A percentile compares a stretch with the other conserved stretches of the same genome.
Conservation (phyloP, 2,888 invertebrate genomes). For the Melangyna quadrimaculata region DNA sequence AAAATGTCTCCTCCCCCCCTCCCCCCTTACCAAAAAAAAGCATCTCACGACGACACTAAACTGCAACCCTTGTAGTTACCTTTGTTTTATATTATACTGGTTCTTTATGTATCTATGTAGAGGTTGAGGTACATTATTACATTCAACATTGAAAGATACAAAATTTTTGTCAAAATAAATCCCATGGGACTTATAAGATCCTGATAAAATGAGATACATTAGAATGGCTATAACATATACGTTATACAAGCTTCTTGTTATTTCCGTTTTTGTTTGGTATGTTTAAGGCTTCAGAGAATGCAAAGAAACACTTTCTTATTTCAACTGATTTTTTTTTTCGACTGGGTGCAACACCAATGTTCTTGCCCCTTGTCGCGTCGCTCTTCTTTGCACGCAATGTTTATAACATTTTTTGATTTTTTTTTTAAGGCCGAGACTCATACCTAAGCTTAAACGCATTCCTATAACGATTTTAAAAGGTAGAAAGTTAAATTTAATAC, state of each 20-base stretch:
- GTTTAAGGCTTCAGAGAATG: not conserved
- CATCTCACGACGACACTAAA: constrained; percentile 58
- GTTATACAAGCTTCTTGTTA: not conserved
- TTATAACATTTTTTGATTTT: constrained; percentile 40
- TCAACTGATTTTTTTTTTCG: not conserved
- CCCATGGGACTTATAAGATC: constrained; percentile 63
- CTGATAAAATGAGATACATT: constrained; percentile 64
- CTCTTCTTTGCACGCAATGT: not conserved
- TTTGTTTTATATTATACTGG: not conserved
- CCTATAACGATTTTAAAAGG: not conserved
- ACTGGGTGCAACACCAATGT: constrained; percentile 4
- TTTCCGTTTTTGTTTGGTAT: not conserved
- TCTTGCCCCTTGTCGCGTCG: not conserved
- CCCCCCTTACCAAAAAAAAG: too few species aligned
- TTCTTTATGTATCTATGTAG: not conserved
- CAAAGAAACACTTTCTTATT: constrained; percentile 25
- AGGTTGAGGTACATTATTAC: constrained; percentile 63
- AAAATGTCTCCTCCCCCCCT: constrained; percentile 21
- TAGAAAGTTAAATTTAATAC: not conserved
- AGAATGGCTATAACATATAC: constrained; percentile 29
- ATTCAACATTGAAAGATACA: constrained; percentile 60
- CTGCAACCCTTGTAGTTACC: constrained; percentile 30
- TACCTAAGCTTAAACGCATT: not conserved
- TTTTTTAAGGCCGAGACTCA: not conserved
- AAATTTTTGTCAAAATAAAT: constrained; percentile 66